Evolutionary conservation across 2,113 vertebrate genomes (phyloP).

Genomic region (Condylura cristata): DNA sequence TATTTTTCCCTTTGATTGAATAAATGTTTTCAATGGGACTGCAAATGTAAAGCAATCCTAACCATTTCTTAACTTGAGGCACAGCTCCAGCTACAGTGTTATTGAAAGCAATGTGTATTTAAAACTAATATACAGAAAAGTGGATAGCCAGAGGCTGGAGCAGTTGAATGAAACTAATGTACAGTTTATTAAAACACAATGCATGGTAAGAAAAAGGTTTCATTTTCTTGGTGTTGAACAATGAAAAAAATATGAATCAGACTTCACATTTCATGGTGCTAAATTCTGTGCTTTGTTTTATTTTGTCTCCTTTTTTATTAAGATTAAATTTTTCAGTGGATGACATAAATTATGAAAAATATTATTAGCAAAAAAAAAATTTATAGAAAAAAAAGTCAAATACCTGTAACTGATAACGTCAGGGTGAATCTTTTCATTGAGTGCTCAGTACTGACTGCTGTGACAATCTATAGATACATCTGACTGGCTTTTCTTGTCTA

Average conservation of each 20-base stretch:
- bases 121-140: constrained; percentile 90
- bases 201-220: constrained; percentile 74
- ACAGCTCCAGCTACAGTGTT: constrained; percentile 85
- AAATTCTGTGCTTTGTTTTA: constrained; percentile 52
- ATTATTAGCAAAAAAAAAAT: constrained; percentile 14
- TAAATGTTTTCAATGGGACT: constrained; percentile 90
- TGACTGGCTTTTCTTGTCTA: background rate
- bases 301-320: constrained; percentile 45
- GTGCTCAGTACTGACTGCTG: background rate
- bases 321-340: constrained; percentile 56
- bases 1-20: constrained; percentile 98
- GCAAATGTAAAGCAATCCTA: constrained; percentile 86
- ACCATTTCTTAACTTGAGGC: constrained; percentile 86
- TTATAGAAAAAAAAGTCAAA: background rate
- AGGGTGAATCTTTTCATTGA: constrained; percentile 14
- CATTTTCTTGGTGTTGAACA: constrained; percentile 86
- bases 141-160: constrained; percentile 90
- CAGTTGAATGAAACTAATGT: constrained; percentile 88
- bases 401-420: background rate
- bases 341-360: constrained; percentile 62
- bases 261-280: constrained; percentile 40
- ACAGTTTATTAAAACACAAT: constrained; percentile 82
- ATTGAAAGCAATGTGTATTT: constrained; percentile 94
- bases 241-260: constrained; percentile 83
- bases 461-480: background rate